Evolutionary conservation across 2,797 vertebrate species (phyloP), one percentile per base, ranked within the genome.

Genomic region (Taenioides sp.): DNA sequence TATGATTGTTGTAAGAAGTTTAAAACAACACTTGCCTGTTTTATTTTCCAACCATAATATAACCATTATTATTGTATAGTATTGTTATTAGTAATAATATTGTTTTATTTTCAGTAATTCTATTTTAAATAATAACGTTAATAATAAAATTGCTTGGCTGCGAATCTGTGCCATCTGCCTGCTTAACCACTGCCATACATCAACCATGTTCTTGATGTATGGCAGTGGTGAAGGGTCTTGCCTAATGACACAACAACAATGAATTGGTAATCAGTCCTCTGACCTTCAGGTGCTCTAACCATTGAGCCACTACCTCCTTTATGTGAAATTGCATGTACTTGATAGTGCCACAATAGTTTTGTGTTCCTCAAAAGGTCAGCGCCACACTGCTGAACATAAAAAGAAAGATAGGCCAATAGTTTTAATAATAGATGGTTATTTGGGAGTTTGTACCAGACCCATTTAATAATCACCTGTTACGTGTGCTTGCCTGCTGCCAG

Each of bases 381-480:
- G 12, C 37, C 69, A 80, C 71, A 87, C 75, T 11, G 28, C 59
- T 68, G 40, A 77, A 59, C 55, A 76, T 80, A 1, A 28, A 75
- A 1, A 25, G 71, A 61, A 59, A 60, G 81, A 74, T 37, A 75
- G 52, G 34, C n/a, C 47, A 43, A 16, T 43, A 16, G 40, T 43
- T 27, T 34, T 11, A 2, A 4, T 28, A 58, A 55, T 64, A 78
- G 74, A 71, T 34, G 72, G 20, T 69, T 77, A 88, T 84, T 81
- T 71, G 74, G 86, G 88, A 89, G 87, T 86, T 37, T 79, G 76
- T 64, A 60, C 27, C 70, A 73, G 62, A 71, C 57, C 60, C 72
- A 73, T 84, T 79, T 74, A 66, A 62, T 72, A 79, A 80, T 86
- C 63, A 73, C 67, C 63, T 49, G 40, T 63, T 63, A 40, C 11